phyloP scores from a whole-genome alignment of 2,113 vertebrate species.

The Trinectes maculatus region DNA sequence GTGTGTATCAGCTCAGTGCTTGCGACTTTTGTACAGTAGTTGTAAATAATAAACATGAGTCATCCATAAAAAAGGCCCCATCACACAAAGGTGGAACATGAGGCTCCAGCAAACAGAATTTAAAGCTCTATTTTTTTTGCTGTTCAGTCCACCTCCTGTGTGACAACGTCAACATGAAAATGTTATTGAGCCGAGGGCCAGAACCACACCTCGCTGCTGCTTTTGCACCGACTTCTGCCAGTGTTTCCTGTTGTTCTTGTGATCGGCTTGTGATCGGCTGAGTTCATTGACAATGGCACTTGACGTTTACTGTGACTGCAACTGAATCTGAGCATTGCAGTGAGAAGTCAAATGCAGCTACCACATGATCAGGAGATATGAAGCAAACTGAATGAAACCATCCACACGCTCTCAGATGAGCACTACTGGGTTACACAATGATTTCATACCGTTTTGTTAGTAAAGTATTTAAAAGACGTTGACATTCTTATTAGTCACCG shows the following conservation, averaged over 20 bases:
- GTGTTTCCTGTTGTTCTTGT: slow-evolving; percentile 30
- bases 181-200: slow-evolving; percentile 58
- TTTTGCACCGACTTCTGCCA: slow-evolving; percentile 62
- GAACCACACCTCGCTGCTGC: slow-evolving; percentile 59
- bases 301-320: slow-evolving; percentile 64
- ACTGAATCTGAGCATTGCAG: slow-evolving; percentile 36
- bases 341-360: slow-evolving; percentile 48
- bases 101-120: slow-evolving; percentile 22
- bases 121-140: slow-evolving; percentile 34
- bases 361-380: slow-evolving; percentile 30
- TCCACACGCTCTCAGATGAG: slow-evolving; percentile 19
- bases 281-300: slow-evolving; percentile 54
- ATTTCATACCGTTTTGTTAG: slow-evolving; percentile 24
- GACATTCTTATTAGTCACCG: slow-evolving; percentile 22
- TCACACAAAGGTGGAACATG: slow-evolving; percentile 23
- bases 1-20: slow-evolving; percentile 37
- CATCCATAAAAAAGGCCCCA: slow-evolving; percentile 38
- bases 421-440: slow-evolving; percentile 32
- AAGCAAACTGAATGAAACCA: slow-evolving; percentile 29
- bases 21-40: slow-evolving; percentile 63
- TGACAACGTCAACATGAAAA: slow-evolving; percentile 20
- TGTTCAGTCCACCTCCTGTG: neutral
- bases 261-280: slow-evolving; percentile 49
- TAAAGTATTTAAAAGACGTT: slow-evolving; percentile 37
- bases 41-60: slow-evolving; percentile 65